These are phyloP conservation scores for Steinernema scapterisci DNA, from an alignment of 2,888 invertebrate species.

Conservation along the genomic window DNA sequence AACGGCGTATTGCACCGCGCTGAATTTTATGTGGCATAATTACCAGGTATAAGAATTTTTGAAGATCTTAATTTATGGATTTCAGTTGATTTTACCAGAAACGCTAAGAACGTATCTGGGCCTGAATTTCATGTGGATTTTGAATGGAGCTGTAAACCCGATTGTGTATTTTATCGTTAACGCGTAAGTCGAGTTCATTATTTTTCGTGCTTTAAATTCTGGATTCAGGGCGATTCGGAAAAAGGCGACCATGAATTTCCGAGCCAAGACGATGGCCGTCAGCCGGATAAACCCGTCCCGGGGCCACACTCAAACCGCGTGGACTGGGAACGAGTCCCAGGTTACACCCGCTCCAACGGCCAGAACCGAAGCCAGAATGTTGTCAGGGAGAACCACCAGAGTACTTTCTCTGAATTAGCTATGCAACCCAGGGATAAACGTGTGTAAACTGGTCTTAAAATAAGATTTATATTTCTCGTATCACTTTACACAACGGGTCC, in stretches of 20 bases:
- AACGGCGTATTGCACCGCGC: slow-evolving; percentile 55
- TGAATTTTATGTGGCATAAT: slow-evolving; percentile 60
- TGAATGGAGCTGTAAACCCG: slow-evolving; percentile 59
- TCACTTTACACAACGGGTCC: too few species aligned
- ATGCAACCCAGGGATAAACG: too few species aligned
- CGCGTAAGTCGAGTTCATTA: background rate
- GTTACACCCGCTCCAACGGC: too few species aligned
- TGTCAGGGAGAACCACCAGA: too few species aligned
- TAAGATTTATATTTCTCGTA: too few species aligned
- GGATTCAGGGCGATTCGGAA: background rate
- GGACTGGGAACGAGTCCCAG: background rate
- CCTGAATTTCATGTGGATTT: slow-evolving; percentile 62
- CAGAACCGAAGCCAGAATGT: too few species aligned
- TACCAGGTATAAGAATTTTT: slow-evolving; percentile 40
- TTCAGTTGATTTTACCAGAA: slow-evolving; percentile 50
- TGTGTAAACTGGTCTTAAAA: too few species aligned
- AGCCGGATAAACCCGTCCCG: background rate
- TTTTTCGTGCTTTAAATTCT: too few species aligned
- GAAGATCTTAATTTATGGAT: background rate
- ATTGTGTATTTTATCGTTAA: slow-evolving; percentile 56
- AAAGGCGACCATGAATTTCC: background rate
- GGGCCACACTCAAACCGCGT: background rate
- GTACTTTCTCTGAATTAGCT: too few species aligned
- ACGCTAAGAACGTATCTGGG: slow-evolving; percentile 50
- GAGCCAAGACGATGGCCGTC: background rate